phyloP scores from a whole-genome alignment of 2,113 vertebrate species.

The Saccopteryx bilineata region DNA sequence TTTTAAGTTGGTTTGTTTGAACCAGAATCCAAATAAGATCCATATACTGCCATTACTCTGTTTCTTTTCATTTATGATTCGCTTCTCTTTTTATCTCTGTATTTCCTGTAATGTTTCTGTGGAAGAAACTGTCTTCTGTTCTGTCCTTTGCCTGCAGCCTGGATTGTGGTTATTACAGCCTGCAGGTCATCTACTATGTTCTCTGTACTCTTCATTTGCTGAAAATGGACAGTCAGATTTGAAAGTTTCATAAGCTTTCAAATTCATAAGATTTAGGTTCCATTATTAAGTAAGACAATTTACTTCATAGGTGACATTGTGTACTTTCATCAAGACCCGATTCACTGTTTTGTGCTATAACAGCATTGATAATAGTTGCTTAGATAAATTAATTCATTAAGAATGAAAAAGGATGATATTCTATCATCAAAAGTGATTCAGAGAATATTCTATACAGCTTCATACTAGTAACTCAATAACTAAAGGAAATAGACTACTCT shows the following conservation, averaged over 20 bases:
- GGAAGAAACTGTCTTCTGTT: background rate
- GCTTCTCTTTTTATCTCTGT: background rate
- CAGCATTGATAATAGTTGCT: background rate
- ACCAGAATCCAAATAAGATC: background rate
- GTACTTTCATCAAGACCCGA: background rate
- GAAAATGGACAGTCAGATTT: background rate
- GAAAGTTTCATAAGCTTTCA: background rate
- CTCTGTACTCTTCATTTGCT: background rate
- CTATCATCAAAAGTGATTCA: background rate
- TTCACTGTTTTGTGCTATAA: background rate
- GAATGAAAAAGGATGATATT: background rate
- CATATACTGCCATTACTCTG: background rate
- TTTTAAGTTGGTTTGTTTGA: slow-evolving; percentile 7
- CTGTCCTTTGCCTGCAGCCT: background rate
- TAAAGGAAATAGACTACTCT: slow-evolving; percentile 22
- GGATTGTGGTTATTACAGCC: background rate
- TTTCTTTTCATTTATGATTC: background rate
- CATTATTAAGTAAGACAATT: background rate
- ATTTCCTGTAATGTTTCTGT: background rate
- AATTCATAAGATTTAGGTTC: background rate
- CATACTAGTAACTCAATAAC: background rate
- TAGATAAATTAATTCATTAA: background rate
- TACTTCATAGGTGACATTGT: background rate
- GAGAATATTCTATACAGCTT: background rate
- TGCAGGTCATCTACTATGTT: background rate